Percentiles rank a stretch among this genome's conserved stretches.
phyloP scores from a whole-genome alignment of 2,113 vertebrate genomes.

The Australoheros scitulus region DNA sequence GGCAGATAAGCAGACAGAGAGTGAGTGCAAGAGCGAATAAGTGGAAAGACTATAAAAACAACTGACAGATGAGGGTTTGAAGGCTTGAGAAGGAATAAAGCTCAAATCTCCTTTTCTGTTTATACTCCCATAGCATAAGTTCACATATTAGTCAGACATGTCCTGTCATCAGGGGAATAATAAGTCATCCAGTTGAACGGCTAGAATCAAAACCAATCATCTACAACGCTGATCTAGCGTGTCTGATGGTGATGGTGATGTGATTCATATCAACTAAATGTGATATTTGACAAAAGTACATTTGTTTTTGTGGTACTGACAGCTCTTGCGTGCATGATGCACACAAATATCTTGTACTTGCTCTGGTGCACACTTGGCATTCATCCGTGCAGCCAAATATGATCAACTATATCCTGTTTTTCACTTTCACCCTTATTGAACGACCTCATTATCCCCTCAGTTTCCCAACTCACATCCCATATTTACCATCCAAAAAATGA shows the following conservation, averaged over 20 bases:
- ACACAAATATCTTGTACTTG: constrained; percentile 46
- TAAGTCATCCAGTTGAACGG: constrained; percentile 1
- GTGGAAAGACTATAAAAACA: constrained; percentile 42
- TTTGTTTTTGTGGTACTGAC: neutral
- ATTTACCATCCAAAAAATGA: constrained; percentile 28
- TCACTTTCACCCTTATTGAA: constrained; percentile 60
- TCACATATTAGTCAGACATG: constrained; percentile 30
- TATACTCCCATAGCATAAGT: constrained; percentile 7
- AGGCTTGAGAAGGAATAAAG: constrained; percentile 18
- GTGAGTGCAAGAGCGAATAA: neutral
- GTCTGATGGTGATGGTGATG: neutral
- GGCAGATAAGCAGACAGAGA: constrained; percentile 21
- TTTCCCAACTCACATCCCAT: constrained; percentile 21
- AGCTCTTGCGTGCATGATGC: constrained; percentile 17
- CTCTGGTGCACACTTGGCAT: constrained; percentile 49
- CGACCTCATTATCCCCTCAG: constrained; percentile 47
- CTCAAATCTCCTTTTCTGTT: constrained; percentile 23
- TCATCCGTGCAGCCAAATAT: constrained; percentile 53
- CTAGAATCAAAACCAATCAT: neutral
- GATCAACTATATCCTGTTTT: constrained; percentile 63
- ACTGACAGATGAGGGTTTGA: constrained; percentile 42
- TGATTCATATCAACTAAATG: neutral
- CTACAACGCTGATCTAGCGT: neutral
- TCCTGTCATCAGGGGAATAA: constrained; percentile 23
- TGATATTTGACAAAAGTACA: neutral